These are phyloP conservation scores for Ornithorhynchus anatinus DNA, from an alignment of 2,113 vertebrate genomes.

Conservation along the genomic window DNA sequence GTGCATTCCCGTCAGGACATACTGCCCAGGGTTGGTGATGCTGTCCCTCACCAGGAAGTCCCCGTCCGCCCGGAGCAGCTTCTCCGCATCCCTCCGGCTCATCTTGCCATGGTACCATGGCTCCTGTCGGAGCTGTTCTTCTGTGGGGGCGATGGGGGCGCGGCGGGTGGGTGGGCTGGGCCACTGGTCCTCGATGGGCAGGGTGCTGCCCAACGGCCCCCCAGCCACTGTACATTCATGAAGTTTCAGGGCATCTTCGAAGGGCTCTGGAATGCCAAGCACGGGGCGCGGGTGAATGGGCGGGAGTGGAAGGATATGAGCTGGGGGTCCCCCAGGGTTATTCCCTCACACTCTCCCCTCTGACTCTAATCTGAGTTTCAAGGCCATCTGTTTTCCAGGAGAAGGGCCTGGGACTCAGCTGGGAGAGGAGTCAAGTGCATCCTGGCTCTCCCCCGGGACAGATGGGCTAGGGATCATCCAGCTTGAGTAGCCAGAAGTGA, in stretches of 20 bases:
- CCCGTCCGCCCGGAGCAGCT: conserved; percentile 84
- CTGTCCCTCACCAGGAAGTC: conserved; percentile 96
- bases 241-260: conserved; percentile 92
- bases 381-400: too few relatives aligned
- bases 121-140: conserved; percentile 89
- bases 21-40: conserved; percentile 92
- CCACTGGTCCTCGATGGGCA: conserved; percentile 84
- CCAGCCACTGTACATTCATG: conserved; percentile 74
- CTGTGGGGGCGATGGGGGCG: conserved; percentile 88
- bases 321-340: too few relatives aligned
- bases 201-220: neutral
- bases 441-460: neutral
- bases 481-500: neutral
- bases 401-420: neutral
- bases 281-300: neutral
- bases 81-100: conserved; percentile 90
- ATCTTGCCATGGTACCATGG: conserved; percentile 95
- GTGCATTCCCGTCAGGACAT: conserved; percentile 95
- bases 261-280: conserved; percentile 78
- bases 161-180: conserved; percentile 86
- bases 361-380: too few relatives aligned
- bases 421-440: neutral
- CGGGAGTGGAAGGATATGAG: neutral
- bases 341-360: too few relatives aligned
- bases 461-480: neutral